Evolutionary conservation across 2,888 invertebrate genomes (phyloP).

Genomic region (Metallyticus violacea): DNA sequence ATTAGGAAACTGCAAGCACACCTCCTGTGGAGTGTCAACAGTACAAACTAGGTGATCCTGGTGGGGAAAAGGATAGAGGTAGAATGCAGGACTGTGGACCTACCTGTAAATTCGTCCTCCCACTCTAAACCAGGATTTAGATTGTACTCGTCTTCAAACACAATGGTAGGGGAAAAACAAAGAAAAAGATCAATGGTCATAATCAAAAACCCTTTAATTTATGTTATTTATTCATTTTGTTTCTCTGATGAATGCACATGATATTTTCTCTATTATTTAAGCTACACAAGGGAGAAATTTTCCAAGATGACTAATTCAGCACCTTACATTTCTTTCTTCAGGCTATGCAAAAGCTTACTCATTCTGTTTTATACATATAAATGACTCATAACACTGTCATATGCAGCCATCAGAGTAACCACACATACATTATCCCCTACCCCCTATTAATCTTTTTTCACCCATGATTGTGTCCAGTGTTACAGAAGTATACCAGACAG

Average conservation of each 20-base stretch:
- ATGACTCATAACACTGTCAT: neutral
- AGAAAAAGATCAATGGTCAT: slow-evolving; percentile 41
- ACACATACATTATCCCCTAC: neutral
- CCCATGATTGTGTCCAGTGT: neutral
- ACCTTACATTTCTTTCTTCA: neutral
- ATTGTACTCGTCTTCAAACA: slow-evolving; percentile 96
- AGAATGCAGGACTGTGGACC: slow-evolving; percentile 52
- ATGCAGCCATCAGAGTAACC: neutral
- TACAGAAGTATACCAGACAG: neutral
- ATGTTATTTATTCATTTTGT: neutral
- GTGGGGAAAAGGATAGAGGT: neutral
- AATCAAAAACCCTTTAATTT: neutral
- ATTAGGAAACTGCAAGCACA: neutral
- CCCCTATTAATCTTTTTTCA: neutral
- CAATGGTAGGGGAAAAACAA: slow-evolving; percentile 51
- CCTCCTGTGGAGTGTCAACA: neutral
- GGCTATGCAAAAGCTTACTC: too few species aligned
- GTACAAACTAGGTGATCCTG: neutral
- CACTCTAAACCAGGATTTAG: slow-evolving; percentile 99
- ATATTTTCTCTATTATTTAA: neutral
- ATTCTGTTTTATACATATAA: too few species aligned
- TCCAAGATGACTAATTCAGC: neutral
- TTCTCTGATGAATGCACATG: neutral
- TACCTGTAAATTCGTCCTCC: slow-evolving; percentile 99
- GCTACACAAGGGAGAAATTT: too few species aligned